phyloP scores from a whole-genome alignment of 2,888 invertebrate genomes.

The Criorhina ranunculi region DNA sequence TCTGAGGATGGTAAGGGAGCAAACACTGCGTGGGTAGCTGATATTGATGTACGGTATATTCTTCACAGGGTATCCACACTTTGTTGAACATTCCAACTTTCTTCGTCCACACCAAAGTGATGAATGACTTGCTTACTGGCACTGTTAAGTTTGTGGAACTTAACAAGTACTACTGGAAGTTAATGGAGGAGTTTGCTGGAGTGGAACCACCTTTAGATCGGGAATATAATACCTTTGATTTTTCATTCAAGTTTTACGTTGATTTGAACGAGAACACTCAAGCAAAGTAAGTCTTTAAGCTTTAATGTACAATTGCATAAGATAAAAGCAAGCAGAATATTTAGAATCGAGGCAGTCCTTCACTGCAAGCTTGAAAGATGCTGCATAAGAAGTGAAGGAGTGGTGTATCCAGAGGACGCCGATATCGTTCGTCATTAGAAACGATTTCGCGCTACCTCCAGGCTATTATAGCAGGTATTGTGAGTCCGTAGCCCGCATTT shows the following conservation, averaged over 20 bases:
- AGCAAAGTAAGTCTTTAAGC: conserved; percentile 82
- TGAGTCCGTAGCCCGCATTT: too few species aligned
- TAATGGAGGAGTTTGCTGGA: conserved; percentile 87
- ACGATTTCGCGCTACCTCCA: too few species aligned
- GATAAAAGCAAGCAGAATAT: too few species aligned
- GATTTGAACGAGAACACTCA: conserved; percentile 83
- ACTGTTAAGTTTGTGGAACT: conserved; percentile 86
- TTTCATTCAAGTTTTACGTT: conserved; percentile 90
- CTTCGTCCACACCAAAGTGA: conserved; percentile 89
- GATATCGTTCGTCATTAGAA: too few species aligned
- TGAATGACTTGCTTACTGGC: conserved; percentile 89
- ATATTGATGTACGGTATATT: conserved; percentile 54
- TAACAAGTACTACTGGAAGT: conserved; percentile 89
- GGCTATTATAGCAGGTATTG: too few species aligned
- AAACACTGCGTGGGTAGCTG: too few species aligned
- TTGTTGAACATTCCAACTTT: conserved; percentile 89
- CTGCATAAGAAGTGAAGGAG: too few species aligned
- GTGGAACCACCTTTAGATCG: conserved; percentile 88
- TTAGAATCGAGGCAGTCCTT: too few species aligned
- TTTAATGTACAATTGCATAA: too few species aligned
- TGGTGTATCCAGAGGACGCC: too few species aligned
- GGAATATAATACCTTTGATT: conserved; percentile 89
- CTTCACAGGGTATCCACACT: conserved; percentile 89
- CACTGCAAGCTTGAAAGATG: too few species aligned
- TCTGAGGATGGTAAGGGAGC: conserved; percentile 81